These are phyloP conservation scores for Rhyacichthys aspro DNA, from an alignment of 2,797 vertebrate species.

Conservation along the genomic window DNA sequence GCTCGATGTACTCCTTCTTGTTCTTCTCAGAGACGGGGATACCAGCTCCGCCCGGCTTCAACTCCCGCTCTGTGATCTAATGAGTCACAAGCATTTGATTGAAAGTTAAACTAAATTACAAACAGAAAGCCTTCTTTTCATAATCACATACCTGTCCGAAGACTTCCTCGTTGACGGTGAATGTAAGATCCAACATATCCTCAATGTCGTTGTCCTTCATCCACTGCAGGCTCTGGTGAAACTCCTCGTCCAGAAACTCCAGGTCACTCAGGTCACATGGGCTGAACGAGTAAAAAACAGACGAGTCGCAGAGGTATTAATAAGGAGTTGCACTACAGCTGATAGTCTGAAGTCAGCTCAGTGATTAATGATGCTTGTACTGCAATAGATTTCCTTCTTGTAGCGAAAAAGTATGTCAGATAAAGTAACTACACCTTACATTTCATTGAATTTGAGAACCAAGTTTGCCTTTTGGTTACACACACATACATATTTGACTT, in stretches of 20 bases:
- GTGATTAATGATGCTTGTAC: no score
- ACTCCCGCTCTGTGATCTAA: conserved; percentile 90
- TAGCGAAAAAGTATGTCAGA: no score
- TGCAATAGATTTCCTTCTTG: no score
- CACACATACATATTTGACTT: no score
- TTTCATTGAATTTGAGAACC: no score
- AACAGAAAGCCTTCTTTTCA: no score
- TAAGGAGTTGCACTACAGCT: no score
- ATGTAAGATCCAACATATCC: conserved; percentile 94
- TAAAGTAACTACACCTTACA: no score
- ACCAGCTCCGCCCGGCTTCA: conserved; percentile 90
- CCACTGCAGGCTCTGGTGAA: conserved; percentile 97
- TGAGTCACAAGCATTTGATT: background rate
- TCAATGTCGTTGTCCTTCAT: conserved; percentile 98
- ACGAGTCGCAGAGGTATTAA: background rate
- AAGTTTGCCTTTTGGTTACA: no score
- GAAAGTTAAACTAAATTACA: no score
- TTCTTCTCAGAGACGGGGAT: conserved; percentile 92
- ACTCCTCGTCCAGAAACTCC: conserved; percentile 95
- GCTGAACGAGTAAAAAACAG: conserved; percentile 60
- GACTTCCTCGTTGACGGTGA: conserved; percentile 97
- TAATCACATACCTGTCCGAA: conserved; percentile 86
- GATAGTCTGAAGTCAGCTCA: no score
- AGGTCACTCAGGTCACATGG: conserved; percentile 95
- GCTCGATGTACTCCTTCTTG: conserved; percentile 94